Conservation (phyloP, 1,140 invertebrate genomes). For the Macrosteles quadrilineatus region DNA sequence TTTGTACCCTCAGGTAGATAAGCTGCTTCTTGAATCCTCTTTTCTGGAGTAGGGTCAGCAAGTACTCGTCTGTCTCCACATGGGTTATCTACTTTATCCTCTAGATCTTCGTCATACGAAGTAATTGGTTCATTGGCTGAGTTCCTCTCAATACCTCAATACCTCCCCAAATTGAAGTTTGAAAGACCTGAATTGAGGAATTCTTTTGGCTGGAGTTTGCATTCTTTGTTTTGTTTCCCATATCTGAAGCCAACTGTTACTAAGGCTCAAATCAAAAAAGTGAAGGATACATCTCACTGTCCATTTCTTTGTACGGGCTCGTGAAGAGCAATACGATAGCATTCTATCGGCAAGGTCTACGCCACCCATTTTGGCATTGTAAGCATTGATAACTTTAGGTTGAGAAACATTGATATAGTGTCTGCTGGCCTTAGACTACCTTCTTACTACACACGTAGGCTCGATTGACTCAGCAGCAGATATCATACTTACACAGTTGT, state of each 20-base stretch:
- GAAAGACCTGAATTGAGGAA: conserved; percentile 28
- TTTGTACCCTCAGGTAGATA: neutral
- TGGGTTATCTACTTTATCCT: neutral
- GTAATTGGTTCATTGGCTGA: neutral
- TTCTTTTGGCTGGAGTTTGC: conserved; percentile 18
- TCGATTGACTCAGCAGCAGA: conserved; percentile 34
- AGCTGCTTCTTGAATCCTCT: neutral
- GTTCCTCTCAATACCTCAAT: conserved; percentile 11
- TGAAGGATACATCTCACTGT: conserved; percentile 36
- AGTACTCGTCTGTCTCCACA: neutral
- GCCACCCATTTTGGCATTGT: conserved; percentile 47
- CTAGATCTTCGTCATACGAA: neutral
- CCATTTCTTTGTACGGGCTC: conserved; percentile 36
- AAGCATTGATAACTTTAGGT: conserved; percentile 42
- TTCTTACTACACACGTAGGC: conserved; percentile 31
- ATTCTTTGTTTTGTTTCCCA: conserved; percentile 15
- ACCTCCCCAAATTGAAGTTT: conserved; percentile 17
- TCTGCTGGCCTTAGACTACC: conserved; percentile 46
- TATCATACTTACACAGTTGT: conserved; percentile 17
- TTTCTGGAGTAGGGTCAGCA: neutral
- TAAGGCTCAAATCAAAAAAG: conserved; percentile 35
- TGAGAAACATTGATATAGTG: conserved; percentile 38
- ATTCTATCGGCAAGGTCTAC: conserved; percentile 37
- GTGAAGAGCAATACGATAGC: conserved; percentile 37
- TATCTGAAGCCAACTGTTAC: conserved; percentile 34